Base-by-base conservation (phyloP, 2,888 invertebrate species). In the Phasia obesa region DNA sequence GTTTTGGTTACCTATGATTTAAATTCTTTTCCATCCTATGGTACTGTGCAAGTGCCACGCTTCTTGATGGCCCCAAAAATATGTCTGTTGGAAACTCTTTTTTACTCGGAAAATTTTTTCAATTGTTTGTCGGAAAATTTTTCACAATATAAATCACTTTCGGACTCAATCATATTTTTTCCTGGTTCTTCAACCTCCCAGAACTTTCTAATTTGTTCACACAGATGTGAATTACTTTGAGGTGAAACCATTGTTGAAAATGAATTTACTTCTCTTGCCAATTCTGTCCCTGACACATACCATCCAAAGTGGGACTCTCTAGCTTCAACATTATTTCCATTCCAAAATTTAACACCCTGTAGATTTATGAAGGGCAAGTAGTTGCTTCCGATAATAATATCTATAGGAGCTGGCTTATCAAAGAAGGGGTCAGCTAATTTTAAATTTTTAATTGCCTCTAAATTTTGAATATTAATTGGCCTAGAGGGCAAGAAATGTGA, bases 321-420 rank as follows among this genome's bases (percentile, higher is more conserved):
- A 13, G 42, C 60, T 11, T 23, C 6, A 7, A 23, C 0, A 17
- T 1, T 23, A 19, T 13, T 6, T 31, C 7, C 31, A 31, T 31
- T 31, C 5, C 31, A 31, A 31, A 31, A 31, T 31, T 31, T 21
- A 21, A 44, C 21, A 60, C 60, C 11, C 11, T 62, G 21, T 0
- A 62, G n/a, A 11, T 25, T 42, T 13, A 27, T 42, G 6, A 7
- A 25, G 2, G 21, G 42, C 15, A 44, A 17, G 17, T 17, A 23
- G n/a, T 62, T 25, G 11, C 62, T 62, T 47, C 47, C 62, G 1
- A 62, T 27, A 5, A 62, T 15, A 15, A 62, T 2, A 47, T 62
- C 62, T 2, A 62, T 27, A 2, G 6, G 17, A 7, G 17, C 44
- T 25, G 62, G 44, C 4, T 23, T 44, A 27, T 62, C 6, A 47